These are phyloP conservation scores for Drosophila melanosoma DNA, from an alignment of 2,888 invertebrate species.

Conservation along the genomic window DNA sequence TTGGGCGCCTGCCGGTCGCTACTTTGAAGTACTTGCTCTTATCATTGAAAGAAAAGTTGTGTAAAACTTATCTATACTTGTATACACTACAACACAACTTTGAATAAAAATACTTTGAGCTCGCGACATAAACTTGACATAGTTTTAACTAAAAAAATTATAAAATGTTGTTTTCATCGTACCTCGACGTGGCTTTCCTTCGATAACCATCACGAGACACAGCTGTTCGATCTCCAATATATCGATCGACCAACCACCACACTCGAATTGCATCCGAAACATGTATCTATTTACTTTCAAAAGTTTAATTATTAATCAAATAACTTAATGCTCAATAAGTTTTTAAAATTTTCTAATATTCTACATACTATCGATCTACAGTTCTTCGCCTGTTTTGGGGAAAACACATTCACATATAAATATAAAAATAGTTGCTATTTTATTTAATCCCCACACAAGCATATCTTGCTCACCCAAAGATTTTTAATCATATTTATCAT, in stretches of 20 bases:
- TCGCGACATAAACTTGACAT: neutral
- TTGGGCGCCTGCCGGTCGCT: conserved; percentile 23
- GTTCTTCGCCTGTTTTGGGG: neutral
- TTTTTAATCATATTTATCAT: conserved; percentile 1
- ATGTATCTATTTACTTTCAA: no score
- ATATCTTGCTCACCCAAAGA: neutral
- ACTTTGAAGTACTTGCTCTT: conserved; percentile 60
- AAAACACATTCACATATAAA: neutral
- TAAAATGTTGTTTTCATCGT: neutral
- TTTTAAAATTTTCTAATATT: no score
- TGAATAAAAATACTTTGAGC: no score
- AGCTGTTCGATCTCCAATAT: no score
- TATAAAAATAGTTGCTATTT: neutral
- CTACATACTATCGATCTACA: neutral
- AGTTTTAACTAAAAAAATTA: neutral
- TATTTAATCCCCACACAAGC: neutral
- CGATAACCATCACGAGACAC: no score
- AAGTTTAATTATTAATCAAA: no score
- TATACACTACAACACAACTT: conserved; percentile 1
- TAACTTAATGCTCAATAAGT: no score
- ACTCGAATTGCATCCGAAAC: no score
- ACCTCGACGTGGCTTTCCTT: neutral
- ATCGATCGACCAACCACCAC: no score
- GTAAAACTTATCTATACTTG: neutral
- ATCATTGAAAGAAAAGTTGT: conserved; percentile 49